phyloP scores from a whole-genome alignment of 2,113 vertebrate genomes.

The Coptodon rendalli region DNA sequence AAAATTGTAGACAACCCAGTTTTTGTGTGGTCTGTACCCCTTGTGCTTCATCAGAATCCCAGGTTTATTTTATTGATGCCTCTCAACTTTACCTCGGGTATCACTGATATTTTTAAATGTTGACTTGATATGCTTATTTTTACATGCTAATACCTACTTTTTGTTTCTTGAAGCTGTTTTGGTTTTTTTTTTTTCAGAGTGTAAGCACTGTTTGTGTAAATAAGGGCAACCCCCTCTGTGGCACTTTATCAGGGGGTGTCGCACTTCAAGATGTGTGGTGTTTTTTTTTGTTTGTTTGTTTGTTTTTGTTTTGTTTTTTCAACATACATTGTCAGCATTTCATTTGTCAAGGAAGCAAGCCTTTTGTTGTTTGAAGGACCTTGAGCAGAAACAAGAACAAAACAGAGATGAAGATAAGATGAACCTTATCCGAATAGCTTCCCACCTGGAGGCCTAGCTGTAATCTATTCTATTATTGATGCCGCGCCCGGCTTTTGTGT shows the following conservation, averaged over 20 bases:
- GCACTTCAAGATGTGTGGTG: not conserved
- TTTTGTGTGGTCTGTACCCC: not conserved
- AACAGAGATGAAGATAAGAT: not conserved
- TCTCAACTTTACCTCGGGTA: not conserved
- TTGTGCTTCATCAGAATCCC: not conserved
- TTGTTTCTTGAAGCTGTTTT: not conserved
- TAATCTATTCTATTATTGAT: conserved; percentile 38
- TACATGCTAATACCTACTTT: not conserved
- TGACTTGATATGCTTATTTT: not conserved
- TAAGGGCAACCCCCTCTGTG: not conserved
- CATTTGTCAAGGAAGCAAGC: not conserved
- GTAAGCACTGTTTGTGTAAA: not conserved
- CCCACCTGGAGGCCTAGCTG: not conserved
- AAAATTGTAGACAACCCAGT: not conserved
- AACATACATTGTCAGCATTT: not conserved
- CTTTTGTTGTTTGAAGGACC: not conserved
- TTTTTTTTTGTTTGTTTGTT: not conserved
- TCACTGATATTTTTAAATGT: not conserved
- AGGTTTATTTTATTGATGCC: not conserved
- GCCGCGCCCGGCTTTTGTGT: conserved; percentile 1
- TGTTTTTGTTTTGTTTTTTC: not conserved
- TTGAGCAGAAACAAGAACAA: not conserved
- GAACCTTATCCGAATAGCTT: not conserved
- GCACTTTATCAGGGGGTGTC: not conserved
- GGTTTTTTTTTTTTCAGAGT: not conserved